Base-by-base conservation (phyloP, 2,797 vertebrate species). In the Miopithecus talapoin region DNA sequence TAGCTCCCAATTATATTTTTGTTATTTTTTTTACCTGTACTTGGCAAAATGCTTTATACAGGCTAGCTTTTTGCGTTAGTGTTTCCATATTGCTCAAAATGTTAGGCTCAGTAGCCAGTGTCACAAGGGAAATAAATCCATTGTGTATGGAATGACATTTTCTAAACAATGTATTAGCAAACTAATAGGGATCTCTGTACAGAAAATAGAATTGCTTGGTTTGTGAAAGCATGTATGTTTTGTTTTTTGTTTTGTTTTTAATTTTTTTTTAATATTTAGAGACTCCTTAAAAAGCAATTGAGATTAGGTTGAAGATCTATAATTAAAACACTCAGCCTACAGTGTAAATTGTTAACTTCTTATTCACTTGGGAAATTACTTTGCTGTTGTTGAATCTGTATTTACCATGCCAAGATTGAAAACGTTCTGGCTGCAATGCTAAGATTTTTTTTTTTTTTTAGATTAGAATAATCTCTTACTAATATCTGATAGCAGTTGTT, bases 111-210 rank as follows among this genome's bases (percentile, higher is more conserved):
- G 41, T 85, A 98, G 90, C 88, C 93, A 91, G 68, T 98, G 97
- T 99, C 98, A 72, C 97, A 97, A 98, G 98, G 98, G 98, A 99
- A 99, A 98, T 98, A 98, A 98, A 98, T 97, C 94, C 85, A 91
- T 98, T 98, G 93, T 97, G 91, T 98, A 98, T 98, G 97, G 98
- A 98, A 98, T 99, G 98, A 97, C 92, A 97, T 97, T 98, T 98
- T 97, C 98, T 96, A 94, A 98, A 98, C 96, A 98, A 48, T 98
- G 72, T 97, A 98, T 99, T 98, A 99, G 94, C 97, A 99, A 98
- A 84, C 64, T 91, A 98, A 98, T 98, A 98, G 97, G 85, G 84
- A 98, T 99, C 98, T 95, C 96, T 94, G 80, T 98, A 98, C 95
- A 93, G 72, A 95, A 97, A 91, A 24, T 26, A 97, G 94, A 95